Conservation (phyloP, 2,797 vertebrate genomes). For the Rhynchonycteris naso region DNA sequence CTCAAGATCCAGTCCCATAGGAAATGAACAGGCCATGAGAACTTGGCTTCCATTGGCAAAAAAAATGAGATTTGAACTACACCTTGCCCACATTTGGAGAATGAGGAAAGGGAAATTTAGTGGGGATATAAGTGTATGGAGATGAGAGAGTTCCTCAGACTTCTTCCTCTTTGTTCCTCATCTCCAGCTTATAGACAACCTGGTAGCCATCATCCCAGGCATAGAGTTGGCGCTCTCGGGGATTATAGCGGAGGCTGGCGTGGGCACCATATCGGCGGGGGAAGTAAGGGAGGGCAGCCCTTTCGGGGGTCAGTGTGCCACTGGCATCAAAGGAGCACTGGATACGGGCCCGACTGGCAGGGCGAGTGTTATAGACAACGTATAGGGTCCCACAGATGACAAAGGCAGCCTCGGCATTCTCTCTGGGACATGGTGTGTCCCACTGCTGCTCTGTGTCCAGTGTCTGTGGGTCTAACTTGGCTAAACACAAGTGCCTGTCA, state of each 20-base stretch:
- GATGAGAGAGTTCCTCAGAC: constrained; percentile 70
- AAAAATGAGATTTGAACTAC: not conserved
- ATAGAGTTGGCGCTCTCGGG: constrained; percentile 93
- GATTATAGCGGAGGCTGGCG: constrained; percentile 95
- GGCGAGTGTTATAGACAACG: constrained; percentile 96
- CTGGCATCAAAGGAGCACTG: constrained; percentile 97
- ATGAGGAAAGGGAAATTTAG: not conserved
- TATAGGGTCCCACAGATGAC: constrained; percentile 95
- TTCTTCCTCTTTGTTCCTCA: constrained; percentile 92
- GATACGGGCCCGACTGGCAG: constrained; percentile 93
- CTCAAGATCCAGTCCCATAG: not conserved
- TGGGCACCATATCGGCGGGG: constrained; percentile 95
- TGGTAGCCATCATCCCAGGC: constrained; percentile 99
- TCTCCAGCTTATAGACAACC: constrained; percentile 95
- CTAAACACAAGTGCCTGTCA: constrained; percentile 93
- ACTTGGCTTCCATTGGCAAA: not conserved
- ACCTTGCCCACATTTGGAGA: not conserved
- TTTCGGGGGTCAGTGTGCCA: constrained; percentile 89
- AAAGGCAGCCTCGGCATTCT: constrained; percentile 95
- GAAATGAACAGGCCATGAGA: not conserved
- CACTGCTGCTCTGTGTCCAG: constrained; percentile 97
- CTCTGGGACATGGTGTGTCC: constrained; percentile 95
- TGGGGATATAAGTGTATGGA: not conserved
- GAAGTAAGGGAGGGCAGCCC: constrained; percentile 94
- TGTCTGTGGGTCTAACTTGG: constrained; percentile 93